phyloP scores from a whole-genome alignment of 1,140 invertebrate species.

The Lanistes nyassanus region DNA sequence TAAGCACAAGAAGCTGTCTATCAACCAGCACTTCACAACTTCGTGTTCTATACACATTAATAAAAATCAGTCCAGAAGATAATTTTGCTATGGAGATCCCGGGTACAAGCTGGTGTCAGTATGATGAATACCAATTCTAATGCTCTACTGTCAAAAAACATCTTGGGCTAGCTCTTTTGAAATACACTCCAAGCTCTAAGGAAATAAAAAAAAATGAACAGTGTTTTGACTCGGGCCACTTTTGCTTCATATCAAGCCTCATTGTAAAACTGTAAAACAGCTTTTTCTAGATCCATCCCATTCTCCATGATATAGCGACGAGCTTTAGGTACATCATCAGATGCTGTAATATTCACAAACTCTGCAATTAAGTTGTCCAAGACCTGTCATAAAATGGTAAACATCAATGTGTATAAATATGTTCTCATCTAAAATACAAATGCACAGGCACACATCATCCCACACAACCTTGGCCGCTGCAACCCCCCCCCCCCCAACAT shows the following conservation, averaged over 20 bases:
- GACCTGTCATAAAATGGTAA: slow-evolving; percentile 32
- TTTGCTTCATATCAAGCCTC: background rate
- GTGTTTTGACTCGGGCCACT: too few relatives aligned
- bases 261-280: slow-evolving; percentile 29
- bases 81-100: too few relatives aligned
- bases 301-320: slow-evolving; percentile 38
- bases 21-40: too few relatives aligned
- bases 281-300: slow-evolving; percentile 45
- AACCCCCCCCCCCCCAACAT: background rate
- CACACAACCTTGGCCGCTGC: background rate
- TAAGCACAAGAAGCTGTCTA: too few relatives aligned
- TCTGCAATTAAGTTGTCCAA: slow-evolving; percentile 37
- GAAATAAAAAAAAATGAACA: too few relatives aligned
- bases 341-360: slow-evolving; percentile 42
- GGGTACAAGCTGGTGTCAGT: too few relatives aligned
- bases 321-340: slow-evolving; percentile 38
- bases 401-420: background rate
- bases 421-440: slow-evolving; percentile 15
- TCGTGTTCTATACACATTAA: too few relatives aligned
- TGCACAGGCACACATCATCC: background rate
- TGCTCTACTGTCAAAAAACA: too few relatives aligned
- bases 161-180: too few relatives aligned
- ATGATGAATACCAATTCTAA: too few relatives aligned
- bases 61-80: too few relatives aligned
- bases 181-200: too few relatives aligned